Evolutionary conservation across 2,888 invertebrate genomes (phyloP).

Genomic region (Heliconius erato): DNA sequence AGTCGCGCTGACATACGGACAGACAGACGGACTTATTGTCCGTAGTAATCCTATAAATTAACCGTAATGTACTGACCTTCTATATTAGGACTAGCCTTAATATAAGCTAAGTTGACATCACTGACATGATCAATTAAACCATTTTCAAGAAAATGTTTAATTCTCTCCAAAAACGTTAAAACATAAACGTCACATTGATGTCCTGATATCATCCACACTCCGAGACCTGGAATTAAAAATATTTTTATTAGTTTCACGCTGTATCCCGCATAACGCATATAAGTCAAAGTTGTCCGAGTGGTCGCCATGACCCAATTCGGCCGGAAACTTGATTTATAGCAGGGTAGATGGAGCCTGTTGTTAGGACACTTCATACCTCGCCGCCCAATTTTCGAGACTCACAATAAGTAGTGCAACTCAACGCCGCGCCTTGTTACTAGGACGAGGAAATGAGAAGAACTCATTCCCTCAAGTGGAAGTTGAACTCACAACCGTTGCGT

Average conservation of each 20-base stretch:
- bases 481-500: too few relatives aligned
- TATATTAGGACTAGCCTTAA: slow-evolving; percentile 68
- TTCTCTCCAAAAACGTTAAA: slow-evolving; percentile 87
- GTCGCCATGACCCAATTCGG: too few relatives aligned
- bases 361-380: background rate
- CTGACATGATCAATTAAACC: slow-evolving; percentile 84
- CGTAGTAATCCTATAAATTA: too few relatives aligned
- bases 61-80: slow-evolving; percentile 56
- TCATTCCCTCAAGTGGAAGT: too few relatives aligned
- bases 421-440: too few relatives aligned
- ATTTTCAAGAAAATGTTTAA: slow-evolving; percentile 80
- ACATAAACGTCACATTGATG: slow-evolving; percentile 88
- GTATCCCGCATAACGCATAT: background rate
- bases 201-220: slow-evolving; percentile 87
- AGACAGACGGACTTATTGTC: too few relatives aligned
- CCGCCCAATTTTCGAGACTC: too few relatives aligned
- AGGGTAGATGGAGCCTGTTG: background rate
- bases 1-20: too few relatives aligned
- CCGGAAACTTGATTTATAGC: too few relatives aligned
- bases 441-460: too few relatives aligned
- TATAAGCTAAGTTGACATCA: slow-evolving; percentile 89
- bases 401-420: too few relatives aligned
- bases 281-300: too few relatives aligned
- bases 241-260: background rate
- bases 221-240: slow-evolving; percentile 72